Conservation (phyloP, 1,140 invertebrate genomes). For the Zophobas morio region DNA sequence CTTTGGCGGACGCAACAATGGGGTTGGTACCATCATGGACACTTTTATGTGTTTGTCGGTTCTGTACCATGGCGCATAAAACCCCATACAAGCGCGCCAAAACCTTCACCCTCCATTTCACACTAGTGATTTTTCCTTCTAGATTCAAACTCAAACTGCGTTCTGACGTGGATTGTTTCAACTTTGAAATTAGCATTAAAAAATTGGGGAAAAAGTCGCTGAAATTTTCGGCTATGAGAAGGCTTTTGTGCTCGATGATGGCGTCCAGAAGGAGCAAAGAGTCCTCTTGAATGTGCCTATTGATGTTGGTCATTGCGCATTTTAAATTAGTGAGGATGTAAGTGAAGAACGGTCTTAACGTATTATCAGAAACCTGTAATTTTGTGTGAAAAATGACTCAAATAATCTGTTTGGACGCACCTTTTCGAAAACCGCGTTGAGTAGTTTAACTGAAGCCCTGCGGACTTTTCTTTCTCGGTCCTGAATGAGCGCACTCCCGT, state of each 20-base stretch:
- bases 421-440: conserved; percentile 76
- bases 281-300: conserved; percentile 84
- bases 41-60: conserved; percentile 29
- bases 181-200: conserved; percentile 84
- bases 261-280: conserved; percentile 84
- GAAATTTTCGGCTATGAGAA: conserved; percentile 75
- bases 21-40: neutral
- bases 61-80: conserved; percentile 66
- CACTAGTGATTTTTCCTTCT: conserved; percentile 77
- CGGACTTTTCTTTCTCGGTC: conserved; percentile 82
- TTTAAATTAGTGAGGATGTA: conserved; percentile 83
- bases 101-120: conserved; percentile 84
- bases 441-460: conserved; percentile 77
- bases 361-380: conserved; percentile 65
- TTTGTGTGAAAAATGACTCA: conserved; percentile 32
- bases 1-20: conserved; percentile 38
- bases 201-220: conserved; percentile 83
- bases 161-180: conserved; percentile 73
- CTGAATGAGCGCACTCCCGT: conserved; percentile 77
- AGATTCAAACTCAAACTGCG: conserved; percentile 77
- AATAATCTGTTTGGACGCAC: conserved; percentile 60
- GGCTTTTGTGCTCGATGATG: conserved; percentile 74
- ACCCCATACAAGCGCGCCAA: conserved; percentile 76
- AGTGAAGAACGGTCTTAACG: conserved; percentile 79
- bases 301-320: conserved; percentile 91